A percentile compares a stretch with the other conserved stretches of the same genome.
Evolutionary conservation across 2,113 vertebrate species (phyloP).

Genomic region (Myotis yumanensis): DNA sequence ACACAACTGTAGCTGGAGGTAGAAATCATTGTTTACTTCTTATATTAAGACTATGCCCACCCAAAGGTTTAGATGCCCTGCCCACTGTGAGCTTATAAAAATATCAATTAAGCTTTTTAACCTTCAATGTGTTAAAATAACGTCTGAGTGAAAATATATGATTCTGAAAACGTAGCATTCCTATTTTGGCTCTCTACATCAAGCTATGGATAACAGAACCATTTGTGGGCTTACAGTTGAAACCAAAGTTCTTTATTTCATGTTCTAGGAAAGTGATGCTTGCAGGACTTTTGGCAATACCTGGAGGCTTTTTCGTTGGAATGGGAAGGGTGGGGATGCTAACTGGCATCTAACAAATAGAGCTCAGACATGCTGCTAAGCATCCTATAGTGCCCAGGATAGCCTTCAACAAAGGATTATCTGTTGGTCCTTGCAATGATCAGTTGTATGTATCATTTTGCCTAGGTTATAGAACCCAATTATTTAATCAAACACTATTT

Average conservation of each 20-base stretch:
- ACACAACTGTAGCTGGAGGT: too few species aligned
- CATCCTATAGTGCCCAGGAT: rapidly evolving
- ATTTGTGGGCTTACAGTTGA: background rate
- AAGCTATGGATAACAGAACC: background rate
- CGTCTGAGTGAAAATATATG: background rate
- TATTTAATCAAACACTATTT: background rate
- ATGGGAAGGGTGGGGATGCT: rapidly evolving
- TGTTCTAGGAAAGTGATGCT: background rate
- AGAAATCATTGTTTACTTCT: background rate
- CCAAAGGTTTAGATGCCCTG: background rate
- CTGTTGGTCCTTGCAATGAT: background rate
- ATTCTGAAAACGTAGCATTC: background rate
- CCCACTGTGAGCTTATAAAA: background rate
- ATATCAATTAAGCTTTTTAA: background rate
- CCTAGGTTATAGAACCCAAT: rapidly evolving
- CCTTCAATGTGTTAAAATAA: background rate
- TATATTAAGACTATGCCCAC: too few species aligned
- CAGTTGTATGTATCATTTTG: rapidly evolving
- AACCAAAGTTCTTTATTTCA: background rate
- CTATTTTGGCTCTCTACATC: background rate
- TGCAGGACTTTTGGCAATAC: background rate
- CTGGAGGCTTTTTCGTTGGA: background rate
- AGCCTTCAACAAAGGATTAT: background rate
- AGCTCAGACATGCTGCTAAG: background rate
- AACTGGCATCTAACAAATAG: too few species aligned